Percentiles rank a stretch among this genome's conserved stretches.
phyloP scores from a whole-genome alignment of 2,113 vertebrate genomes.

The Hippotragus niger region DNA sequence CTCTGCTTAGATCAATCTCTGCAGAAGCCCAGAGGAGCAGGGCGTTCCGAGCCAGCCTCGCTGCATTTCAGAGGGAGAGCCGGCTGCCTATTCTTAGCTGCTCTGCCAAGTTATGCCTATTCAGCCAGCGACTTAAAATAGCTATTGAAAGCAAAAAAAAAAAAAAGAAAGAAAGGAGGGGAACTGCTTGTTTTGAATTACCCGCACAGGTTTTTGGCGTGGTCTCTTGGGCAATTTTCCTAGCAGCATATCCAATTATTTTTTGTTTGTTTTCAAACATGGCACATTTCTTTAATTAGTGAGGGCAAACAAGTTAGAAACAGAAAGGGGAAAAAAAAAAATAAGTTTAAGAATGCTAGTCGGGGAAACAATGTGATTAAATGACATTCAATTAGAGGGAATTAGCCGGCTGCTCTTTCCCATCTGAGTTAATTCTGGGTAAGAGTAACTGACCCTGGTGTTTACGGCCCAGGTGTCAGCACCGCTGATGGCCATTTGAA shows the following conservation, averaged over 20 bases:
- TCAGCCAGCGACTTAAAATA: slow-evolving; percentile 54
- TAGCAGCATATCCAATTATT: slow-evolving; percentile 25
- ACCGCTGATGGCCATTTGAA: accelerated
- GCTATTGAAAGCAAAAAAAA: neutral
- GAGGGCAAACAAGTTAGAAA: slow-evolving; percentile 33
- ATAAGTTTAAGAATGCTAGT: neutral
- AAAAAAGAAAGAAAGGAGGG: neutral
- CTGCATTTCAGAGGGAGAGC: slow-evolving; percentile 40
- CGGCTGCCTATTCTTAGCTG: slow-evolving; percentile 45
- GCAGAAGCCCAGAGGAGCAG: slow-evolving; percentile 50
- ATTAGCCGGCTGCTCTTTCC: neutral
- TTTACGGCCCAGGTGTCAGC: neutral
- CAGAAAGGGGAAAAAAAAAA: neutral
- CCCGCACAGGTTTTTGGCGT: slow-evolving; percentile 19
- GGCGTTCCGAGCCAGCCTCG: neutral
- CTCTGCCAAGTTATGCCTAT: slow-evolving; percentile 18
- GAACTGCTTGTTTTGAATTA: neutral
- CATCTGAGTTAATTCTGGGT: accelerated
- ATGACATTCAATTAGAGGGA: neutral
- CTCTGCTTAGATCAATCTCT: slow-evolving; percentile 65
- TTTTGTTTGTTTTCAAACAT: slow-evolving; percentile 64
- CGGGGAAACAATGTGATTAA: neutral
- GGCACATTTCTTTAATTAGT: slow-evolving; percentile 62
- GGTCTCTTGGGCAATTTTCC: slow-evolving; percentile 35
- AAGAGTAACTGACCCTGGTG: neutral